A percentile compares a stretch with the other conserved stretches of the same genome.
These are phyloP conservation scores for Hyles euphorbiae DNA, from an alignment of 1,140 invertebrate species.

Conservation along the genomic window DNA sequence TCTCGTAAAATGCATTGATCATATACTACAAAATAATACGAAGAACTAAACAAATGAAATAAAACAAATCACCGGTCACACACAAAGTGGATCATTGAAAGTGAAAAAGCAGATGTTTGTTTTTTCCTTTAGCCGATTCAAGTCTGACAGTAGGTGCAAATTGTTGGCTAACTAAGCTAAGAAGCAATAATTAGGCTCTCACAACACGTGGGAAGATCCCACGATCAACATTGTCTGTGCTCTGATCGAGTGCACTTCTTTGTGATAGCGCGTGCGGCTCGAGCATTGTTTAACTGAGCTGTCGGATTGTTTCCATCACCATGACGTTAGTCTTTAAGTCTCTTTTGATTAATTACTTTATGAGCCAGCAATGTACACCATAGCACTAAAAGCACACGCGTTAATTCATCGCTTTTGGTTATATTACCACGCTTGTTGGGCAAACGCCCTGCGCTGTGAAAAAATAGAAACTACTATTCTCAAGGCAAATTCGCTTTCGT, in stretches of 20 bases:
- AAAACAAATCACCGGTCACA: too few relatives aligned
- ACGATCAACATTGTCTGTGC: constrained; percentile 34
- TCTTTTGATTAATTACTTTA: constrained; percentile 26
- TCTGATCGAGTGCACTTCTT: constrained; percentile 38
- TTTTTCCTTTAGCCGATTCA: too few relatives aligned
- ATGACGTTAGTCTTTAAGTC: constrained; percentile 19
- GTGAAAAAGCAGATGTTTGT: too few relatives aligned
- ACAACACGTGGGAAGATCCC: constrained; percentile 58
- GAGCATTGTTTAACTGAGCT: constrained; percentile 29
- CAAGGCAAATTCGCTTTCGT: constrained; percentile 47
- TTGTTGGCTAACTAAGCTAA: constrained; percentile 44
- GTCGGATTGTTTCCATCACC: constrained; percentile 34
- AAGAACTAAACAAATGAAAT: too few relatives aligned
- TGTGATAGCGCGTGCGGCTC: constrained; percentile 34
- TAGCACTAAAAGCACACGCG: not conserved
- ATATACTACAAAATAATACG: too few relatives aligned
- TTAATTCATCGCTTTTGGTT: not conserved
- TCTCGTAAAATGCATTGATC: too few relatives aligned
- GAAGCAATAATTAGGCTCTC: constrained; percentile 37
- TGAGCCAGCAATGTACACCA: constrained; percentile 24
- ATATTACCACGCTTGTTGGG: constrained; percentile 32
- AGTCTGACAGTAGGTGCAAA: constrained; percentile 26
- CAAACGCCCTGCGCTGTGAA: constrained; percentile 47
- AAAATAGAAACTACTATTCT: constrained; percentile 53
- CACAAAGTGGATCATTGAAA: too few relatives aligned